Evolutionary conservation across 2,797 vertebrate genomes (phyloP).

Genomic region (Sylvia borin): DNA sequence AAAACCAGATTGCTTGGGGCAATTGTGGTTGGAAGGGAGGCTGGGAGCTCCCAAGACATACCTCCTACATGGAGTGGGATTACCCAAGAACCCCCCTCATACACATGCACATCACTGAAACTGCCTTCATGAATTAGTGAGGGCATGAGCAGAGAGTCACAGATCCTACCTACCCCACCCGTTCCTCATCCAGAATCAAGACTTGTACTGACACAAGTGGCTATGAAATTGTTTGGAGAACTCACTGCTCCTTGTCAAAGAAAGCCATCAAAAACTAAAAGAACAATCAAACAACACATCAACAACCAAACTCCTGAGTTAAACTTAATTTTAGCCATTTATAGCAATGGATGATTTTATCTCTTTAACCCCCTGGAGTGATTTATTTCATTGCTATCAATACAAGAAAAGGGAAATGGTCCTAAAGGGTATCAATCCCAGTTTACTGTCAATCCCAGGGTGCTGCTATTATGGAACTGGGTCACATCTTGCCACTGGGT

Average conservation of each 20-base stretch:
- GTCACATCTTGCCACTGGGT: background rate
- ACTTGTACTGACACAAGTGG: background rate
- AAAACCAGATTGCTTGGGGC: background rate
- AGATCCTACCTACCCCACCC: background rate
- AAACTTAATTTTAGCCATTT: background rate
- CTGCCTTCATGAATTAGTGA: background rate
- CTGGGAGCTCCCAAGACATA: background rate
- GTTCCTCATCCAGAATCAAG: background rate
- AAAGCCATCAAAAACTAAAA: background rate
- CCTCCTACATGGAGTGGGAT: background rate
- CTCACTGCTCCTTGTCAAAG: background rate
- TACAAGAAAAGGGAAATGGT: background rate
- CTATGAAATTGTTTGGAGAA: background rate
- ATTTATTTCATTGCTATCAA: background rate
- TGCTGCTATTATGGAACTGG: background rate
- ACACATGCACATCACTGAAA: background rate
- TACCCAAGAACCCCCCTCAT: background rate
- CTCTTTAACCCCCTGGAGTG: background rate
- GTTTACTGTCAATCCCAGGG: background rate
- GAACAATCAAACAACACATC: background rate
- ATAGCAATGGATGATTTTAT: background rate
- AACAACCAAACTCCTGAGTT: background rate
- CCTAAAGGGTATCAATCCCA: background rate
- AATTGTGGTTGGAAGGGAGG: background rate
- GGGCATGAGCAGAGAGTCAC: background rate